A percentile compares a stretch with the other conserved stretches of the same genome.
phyloP scores from a whole-genome alignment of 2,888 invertebrate genomes.

The Apoderus coryli region DNA sequence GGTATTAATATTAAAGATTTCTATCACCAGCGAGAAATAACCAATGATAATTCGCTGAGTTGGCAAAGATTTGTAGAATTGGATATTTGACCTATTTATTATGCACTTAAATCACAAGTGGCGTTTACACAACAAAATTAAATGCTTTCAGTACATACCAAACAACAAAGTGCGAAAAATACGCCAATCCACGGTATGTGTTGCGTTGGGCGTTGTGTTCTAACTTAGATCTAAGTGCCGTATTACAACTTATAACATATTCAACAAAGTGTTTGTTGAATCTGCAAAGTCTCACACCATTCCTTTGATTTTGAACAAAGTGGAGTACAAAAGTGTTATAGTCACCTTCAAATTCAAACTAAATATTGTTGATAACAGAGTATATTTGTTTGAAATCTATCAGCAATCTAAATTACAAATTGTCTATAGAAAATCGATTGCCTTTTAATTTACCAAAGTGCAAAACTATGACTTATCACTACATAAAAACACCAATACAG shows the following conservation, averaged over 20 bases:
- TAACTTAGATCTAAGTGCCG: no score
- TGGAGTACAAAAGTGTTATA: slow-evolving; percentile 41
- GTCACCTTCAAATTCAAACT: slow-evolving; percentile 38
- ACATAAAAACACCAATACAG: no score
- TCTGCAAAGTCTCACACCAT: no score
- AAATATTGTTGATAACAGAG: slow-evolving; percentile 31
- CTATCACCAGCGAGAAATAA: slow-evolving; percentile 20
- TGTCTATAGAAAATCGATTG: no score
- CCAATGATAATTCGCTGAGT: slow-evolving; percentile 23
- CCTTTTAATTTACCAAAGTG: no score
- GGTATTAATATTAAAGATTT: slow-evolving; percentile 28
- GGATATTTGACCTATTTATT: slow-evolving; percentile 44
- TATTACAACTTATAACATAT: no score
- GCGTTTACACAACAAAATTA: slow-evolving; percentile 39
- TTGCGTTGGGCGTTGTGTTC: no score
- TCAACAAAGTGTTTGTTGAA: no score
- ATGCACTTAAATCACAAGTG: slow-evolving; percentile 35
- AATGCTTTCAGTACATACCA: slow-evolving; percentile 43
- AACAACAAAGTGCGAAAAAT: slow-evolving; percentile 18
- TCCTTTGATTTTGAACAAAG: slow-evolving; percentile 29
- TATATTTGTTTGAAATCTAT: slow-evolving; percentile 35
- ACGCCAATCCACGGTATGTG: no score
- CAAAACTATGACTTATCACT: no score
- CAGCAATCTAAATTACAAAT: no score
- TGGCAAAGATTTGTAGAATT: slow-evolving; percentile 42